Conservation (phyloP, 2,797 vertebrate genomes). For the Manis crassicaudata region DNA sequence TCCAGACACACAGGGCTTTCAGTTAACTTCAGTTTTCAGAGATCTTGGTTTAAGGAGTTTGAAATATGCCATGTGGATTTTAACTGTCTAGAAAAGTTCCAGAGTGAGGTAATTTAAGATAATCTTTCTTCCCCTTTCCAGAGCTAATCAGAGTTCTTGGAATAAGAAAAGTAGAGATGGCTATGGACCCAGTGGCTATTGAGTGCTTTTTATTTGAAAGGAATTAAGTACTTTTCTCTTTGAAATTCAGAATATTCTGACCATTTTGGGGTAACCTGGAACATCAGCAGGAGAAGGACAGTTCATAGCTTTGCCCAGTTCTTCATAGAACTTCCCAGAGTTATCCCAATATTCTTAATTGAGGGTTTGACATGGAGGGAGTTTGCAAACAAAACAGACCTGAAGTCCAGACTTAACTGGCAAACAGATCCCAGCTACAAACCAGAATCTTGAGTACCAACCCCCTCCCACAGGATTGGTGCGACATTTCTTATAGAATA, state of each 20-base stretch:
- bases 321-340: not conserved
- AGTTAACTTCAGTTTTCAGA: no score
- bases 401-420: not conserved
- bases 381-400: not conserved
- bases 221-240: not conserved
- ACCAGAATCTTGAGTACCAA: not conserved
- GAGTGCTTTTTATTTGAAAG: not conserved
- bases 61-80: not conserved
- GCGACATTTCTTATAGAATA: not conserved
- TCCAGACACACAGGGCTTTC: not conserved
- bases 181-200: not conserved
- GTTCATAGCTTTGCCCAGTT: not conserved
- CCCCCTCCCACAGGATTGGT: not conserved
- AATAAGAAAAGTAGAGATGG: not conserved
- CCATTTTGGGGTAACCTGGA: not conserved
- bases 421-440: not conserved
- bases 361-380: not conserved
- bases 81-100: not conserved
- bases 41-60: not conserved
- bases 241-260: not conserved
- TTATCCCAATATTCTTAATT: not conserved
- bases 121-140: not conserved
- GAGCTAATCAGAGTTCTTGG: not conserved
- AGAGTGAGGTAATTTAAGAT: not conserved
- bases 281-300: not conserved